A percentile compares a stretch with the other conserved stretches of the same genome.
phyloP scores from a whole-genome alignment of 2,113 vertebrate species.

The Nipponia nippon region DNA sequence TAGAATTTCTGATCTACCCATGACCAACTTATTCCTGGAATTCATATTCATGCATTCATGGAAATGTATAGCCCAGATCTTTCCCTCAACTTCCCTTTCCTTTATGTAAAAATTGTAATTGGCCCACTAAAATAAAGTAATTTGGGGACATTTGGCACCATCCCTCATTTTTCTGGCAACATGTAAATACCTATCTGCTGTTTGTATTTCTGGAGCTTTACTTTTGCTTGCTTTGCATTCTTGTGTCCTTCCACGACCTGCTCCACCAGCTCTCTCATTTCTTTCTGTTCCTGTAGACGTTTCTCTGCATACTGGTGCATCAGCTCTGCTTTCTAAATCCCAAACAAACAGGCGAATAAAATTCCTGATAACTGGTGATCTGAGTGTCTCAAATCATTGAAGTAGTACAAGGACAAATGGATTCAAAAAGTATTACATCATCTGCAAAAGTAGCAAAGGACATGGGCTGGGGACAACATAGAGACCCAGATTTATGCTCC shows the following conservation, averaged over 20 bases:
- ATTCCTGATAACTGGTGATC: neutral
- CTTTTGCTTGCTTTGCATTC: conserved; percentile 79
- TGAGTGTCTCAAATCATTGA: neutral
- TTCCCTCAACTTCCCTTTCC: neutral
- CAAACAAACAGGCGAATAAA: neutral
- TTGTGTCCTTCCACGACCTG: conserved; percentile 83
- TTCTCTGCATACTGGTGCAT: conserved; percentile 75
- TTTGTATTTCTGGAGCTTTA: conserved; percentile 79
- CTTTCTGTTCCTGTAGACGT: conserved; percentile 77
- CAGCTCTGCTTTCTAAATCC: conserved; percentile 75
- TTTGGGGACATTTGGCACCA: neutral
- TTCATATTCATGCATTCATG: neutral
- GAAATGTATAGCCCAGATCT: neutral
- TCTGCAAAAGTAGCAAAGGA: neutral
- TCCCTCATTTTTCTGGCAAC: neutral
- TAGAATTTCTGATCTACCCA: neutral
- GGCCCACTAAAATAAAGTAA: neutral
- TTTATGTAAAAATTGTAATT: neutral
- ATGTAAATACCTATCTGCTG: conserved; percentile 77
- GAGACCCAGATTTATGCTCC: neutral
- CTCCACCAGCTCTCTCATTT: conserved; percentile 79
- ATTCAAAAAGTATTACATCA: neutral
- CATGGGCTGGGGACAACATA: neutral
- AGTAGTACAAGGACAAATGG: neutral
- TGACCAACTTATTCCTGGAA: neutral